These are phyloP conservation scores for Theristicus caerulescens DNA, from an alignment of 2,113 vertebrate species.

Conservation along the genomic window DNA sequence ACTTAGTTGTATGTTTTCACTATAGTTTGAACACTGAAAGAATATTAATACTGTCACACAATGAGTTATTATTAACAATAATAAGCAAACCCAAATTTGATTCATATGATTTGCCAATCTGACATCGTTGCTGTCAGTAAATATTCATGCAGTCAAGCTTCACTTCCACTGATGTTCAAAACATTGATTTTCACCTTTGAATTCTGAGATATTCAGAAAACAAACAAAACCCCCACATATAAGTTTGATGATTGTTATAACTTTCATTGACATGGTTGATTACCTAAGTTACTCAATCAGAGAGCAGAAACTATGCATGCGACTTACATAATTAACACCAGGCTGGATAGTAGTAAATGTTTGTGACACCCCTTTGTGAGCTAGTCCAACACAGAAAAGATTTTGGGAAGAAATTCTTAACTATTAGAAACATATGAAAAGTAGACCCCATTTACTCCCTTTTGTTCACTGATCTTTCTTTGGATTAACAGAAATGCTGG, in stretches of 20 bases:
- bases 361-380: not conserved
- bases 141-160: conserved; percentile 47
- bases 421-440: not conserved
- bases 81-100: conserved; percentile 8
- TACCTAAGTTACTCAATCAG: not conserved
- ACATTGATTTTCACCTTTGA: conserved; percentile 36
- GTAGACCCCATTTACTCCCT: not conserved
- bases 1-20: not conserved
- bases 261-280: not conserved
- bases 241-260: conserved; percentile 4
- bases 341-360: not conserved
- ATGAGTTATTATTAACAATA: not conserved
- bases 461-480: not conserved
- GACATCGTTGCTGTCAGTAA: conserved; percentile 24
- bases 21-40: not conserved
- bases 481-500: not conserved
- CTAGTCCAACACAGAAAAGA: not conserved
- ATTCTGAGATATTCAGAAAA: conserved; percentile 26
- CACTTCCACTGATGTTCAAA: conserved; percentile 13
- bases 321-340: not conserved
- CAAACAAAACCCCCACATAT: not conserved
- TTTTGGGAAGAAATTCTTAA: not conserved
- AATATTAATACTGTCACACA: not conserved
- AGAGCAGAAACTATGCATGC: not conserved
- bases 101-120: conserved; percentile 12